phyloP scores from a whole-genome alignment of 2,888 invertebrate species.

The Macrosiphum euphorbiae region DNA sequence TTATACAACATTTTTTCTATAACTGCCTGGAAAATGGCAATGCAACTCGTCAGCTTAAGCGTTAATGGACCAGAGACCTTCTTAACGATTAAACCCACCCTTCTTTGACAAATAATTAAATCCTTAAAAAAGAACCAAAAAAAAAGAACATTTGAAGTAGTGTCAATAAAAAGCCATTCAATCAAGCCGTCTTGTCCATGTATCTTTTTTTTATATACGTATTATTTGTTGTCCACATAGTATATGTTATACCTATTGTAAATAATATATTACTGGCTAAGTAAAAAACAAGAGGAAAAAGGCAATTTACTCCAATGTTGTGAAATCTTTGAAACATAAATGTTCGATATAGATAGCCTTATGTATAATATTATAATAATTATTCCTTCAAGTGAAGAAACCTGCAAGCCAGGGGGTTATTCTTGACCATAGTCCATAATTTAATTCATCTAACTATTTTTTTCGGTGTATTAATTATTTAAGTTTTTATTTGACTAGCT shows the following conservation, averaged over 20 bases:
- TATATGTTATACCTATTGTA: neutral
- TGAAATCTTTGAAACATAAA: neutral
- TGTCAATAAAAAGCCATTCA: too few species aligned
- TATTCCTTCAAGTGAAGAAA: neutral
- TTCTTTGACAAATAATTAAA: too few species aligned
- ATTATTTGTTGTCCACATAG: neutral
- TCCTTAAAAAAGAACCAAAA: too few species aligned
- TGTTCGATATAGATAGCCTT: neutral
- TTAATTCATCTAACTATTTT: neutral
- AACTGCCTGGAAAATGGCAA: too few species aligned
- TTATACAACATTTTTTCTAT: too few species aligned
- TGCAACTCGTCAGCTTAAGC: too few species aligned
- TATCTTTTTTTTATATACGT: too few species aligned
- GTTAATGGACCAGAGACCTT: too few species aligned
- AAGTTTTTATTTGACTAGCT: neutral
- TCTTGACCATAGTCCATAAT: neutral
- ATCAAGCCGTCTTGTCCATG: too few species aligned
- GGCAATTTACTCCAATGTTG: neutral
- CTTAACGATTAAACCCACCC: too few species aligned
- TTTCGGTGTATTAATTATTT: neutral
- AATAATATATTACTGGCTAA: neutral
- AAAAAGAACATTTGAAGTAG: too few species aligned
- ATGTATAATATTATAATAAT: neutral
- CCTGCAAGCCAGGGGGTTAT: neutral
- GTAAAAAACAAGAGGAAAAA: neutral